Evolutionary conservation across 2,113 vertebrate species (phyloP).

Genomic region (Strigops habroptila): DNA sequence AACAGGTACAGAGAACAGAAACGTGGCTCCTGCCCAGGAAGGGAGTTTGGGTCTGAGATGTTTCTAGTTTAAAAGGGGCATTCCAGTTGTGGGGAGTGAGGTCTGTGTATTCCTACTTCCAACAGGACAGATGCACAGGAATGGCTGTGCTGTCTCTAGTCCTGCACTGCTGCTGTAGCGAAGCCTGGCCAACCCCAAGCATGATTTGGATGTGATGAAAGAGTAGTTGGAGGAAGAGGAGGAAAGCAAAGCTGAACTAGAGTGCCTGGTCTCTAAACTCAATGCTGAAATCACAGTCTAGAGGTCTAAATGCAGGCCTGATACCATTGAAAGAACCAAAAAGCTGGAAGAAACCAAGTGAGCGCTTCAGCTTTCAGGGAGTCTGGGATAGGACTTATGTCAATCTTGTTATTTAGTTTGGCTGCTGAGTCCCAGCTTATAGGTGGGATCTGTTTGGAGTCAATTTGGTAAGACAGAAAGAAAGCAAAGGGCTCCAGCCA

Average conservation of each 20-base stretch:
- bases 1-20: not conserved
- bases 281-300: constrained; percentile 70
- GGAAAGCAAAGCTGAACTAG: constrained; percentile 63
- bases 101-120: not conserved
- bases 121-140: not conserved
- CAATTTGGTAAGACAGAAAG: not conserved
- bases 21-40: not conserved
- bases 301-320: constrained; percentile 73
- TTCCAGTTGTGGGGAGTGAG: not conserved
- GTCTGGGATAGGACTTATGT: not conserved
- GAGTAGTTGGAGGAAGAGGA: constrained; percentile 76
- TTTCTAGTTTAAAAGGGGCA: not conserved
- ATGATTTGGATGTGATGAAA: constrained; percentile 66
- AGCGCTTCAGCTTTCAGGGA: not conserved
- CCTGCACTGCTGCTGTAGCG: constrained; percentile 32
- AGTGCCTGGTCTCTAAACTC: constrained; percentile 73
- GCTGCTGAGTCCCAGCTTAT: not conserved
- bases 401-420: not conserved
- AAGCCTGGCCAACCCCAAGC: constrained; percentile 64
- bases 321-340: constrained; percentile 69
- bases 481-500: not conserved
- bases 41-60: not conserved
- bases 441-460: not conserved
- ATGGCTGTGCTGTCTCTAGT: not conserved
- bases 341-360: constrained; percentile 78